These are phyloP conservation scores for Drosophila flavopinicola DNA, from an alignment of 2,888 invertebrate species.

Conservation along the genomic window DNA sequence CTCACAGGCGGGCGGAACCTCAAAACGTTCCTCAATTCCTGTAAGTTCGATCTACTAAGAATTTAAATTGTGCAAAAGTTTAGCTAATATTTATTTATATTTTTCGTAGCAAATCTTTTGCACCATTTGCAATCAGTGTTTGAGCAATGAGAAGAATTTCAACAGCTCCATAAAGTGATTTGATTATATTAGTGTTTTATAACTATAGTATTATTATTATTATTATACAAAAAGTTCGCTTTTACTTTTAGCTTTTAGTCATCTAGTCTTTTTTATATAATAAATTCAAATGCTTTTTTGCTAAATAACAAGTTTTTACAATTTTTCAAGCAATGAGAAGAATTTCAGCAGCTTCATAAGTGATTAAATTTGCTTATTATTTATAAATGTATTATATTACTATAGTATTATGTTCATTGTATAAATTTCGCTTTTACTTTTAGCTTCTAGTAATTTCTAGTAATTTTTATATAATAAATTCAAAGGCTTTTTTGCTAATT, in stretches of 20 bases:
- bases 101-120: slow-evolving; percentile 71
- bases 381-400: too few relatives aligned
- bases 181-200: neutral
- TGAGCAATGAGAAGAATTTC: slow-evolving; percentile 75
- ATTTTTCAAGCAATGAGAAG: too few relatives aligned
- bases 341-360: too few relatives aligned
- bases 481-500: slow-evolving; percentile 61
- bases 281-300: slow-evolving; percentile 43
- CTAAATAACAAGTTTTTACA: slow-evolving; percentile 73
- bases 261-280: slow-evolving; percentile 13
- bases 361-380: too few relatives aligned
- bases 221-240: neutral
- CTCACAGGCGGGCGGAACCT: slow-evolving; percentile 61
- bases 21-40: slow-evolving; percentile 66
- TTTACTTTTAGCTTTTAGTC: slow-evolving; percentile 3
- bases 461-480: slow-evolving; percentile 31
- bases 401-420: neutral
- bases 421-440: slow-evolving; percentile 2
- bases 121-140: slow-evolving; percentile 74
- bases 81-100: neutral
- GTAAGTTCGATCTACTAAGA: slow-evolving; percentile 38
- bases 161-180: slow-evolving; percentile 54
- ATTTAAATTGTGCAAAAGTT: too few relatives aligned
- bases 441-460: slow-evolving; percentile 5
- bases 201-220: neutral